These are phyloP conservation scores for Zaprionus ghesquierei DNA, from an alignment of 1,140 invertebrate species.

Conservation along the genomic window DNA sequence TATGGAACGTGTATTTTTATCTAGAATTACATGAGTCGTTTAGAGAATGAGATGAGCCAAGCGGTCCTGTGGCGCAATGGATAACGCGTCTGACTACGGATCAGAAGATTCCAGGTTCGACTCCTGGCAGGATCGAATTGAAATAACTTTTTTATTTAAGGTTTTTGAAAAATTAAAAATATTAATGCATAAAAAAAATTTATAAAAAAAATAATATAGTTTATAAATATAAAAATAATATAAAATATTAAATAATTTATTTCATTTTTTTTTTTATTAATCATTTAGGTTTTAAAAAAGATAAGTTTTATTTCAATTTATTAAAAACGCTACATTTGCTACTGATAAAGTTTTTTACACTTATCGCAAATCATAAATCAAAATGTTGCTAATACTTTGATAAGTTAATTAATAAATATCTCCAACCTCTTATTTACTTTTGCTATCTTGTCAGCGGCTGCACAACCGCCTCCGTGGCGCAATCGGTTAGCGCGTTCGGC, in stretches of 20 bases:
- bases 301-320: no score
- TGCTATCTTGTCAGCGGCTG: neutral
- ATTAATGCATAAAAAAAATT: neutral
- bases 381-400: neutral
- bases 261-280: no score
- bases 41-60: fast-evolving
- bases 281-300: no score
- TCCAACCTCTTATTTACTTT: neutral
- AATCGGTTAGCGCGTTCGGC: slow-evolving; percentile 91
- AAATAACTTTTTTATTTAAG: neutral
- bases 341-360: no score
- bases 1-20: neutral
- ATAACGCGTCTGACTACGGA: slow-evolving; percentile 89
- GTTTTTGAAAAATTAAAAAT: neutral
- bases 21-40: neutral
- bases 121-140: slow-evolving; percentile 86
- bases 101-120: slow-evolving; percentile 90
- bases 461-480: slow-evolving; percentile 88
- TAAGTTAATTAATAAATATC: no score
- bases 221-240: neutral
- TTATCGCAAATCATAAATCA: neutral
- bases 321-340: no score
- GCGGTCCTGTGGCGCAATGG: slow-evolving; percentile 88
- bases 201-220: neutral
- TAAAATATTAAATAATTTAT: neutral